Evolutionary conservation across 2,888 invertebrate species (phyloP), one percentile per base, ranked within the genome.

Genomic region (Pseudanteris insignis): DNA sequence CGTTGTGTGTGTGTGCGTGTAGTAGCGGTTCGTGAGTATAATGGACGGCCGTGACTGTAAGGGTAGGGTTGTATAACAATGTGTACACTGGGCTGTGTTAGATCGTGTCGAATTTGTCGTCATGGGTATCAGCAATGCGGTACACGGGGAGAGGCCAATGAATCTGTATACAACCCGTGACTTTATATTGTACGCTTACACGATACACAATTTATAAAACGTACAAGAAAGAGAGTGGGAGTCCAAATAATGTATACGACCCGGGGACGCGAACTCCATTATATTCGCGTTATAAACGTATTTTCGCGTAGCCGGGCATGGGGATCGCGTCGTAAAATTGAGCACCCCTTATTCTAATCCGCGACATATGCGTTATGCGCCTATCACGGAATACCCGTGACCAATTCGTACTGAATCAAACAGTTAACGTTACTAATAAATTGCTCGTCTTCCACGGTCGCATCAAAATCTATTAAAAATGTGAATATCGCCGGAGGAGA

Each of bases 361-460:
- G 60, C 63, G 54, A 47, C 65, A 63, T 65, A 63, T 63, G 61
- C 48, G 61, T 54, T 60, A 53, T 26, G 63, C 59, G 57, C 60
- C 55, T 53, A 51, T 57, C 57, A 43, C n/a, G 57, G 65, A 67
- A 72, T 69, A 69, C 66, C 72, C 70, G 68, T 62, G 64, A 67
- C 73, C 55, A 68, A 72, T 72, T 63, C 48, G 33, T 47, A 54
- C 34, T 65, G 70, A 71, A 71, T 72, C 64, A 58, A 66, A 62
- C 68, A 66, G 66, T 70, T 72, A 65, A 70, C 67, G 70, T 73
- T 71, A 70, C 69, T 71, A 70, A 70, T 70, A 71, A 73, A 72
- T 71, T 68, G 66, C 64, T 51, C 64, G 65, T 66, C 40, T 60
- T 61, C 32, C 50, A 44, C 43, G 47, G 55, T 55, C 55, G 62